A percentile compares a stretch with the other conserved stretches of the same genome.
phyloP scores from a whole-genome alignment of 2,888 invertebrate species.

The Drosophila seclusa region DNA sequence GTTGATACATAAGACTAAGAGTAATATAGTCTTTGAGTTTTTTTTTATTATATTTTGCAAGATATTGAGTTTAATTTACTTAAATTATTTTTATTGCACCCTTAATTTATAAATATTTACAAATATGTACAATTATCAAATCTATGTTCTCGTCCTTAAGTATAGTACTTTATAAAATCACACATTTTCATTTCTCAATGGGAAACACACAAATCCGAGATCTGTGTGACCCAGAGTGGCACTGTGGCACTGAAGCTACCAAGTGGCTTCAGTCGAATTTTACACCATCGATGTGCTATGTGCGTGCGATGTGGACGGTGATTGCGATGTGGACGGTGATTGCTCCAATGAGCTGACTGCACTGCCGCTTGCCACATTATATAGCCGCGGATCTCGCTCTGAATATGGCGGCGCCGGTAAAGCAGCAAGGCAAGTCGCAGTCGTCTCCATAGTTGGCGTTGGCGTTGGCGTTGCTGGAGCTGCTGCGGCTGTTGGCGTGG shows the following conservation, averaged over 20 bases:
- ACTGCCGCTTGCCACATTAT: background rate
- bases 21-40: background rate
- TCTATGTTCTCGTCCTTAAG: slow-evolving; percentile 55
- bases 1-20: background rate
- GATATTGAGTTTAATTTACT: slow-evolving; percentile 18
- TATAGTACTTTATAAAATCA: slow-evolving; percentile 66
- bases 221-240: slow-evolving; percentile 65
- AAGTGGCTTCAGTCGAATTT: slow-evolving; percentile 6
- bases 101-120: slow-evolving; percentile 61
- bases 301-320: slow-evolving; percentile 16
- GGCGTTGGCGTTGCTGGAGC: slow-evolving; percentile 25
- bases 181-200: slow-evolving; percentile 63
- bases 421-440: slow-evolving; percentile 62
- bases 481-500: slow-evolving; percentile 53
- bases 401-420: slow-evolving; percentile 73
- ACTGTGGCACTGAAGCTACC: slow-evolving; percentile 34
- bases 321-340: slow-evolving; percentile 71
- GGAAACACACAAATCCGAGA: slow-evolving; percentile 52
- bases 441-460: slow-evolving; percentile 29
- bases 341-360: slow-evolving; percentile 37
- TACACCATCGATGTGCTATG: slow-evolving; percentile 9
- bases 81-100: slow-evolving; percentile 53
- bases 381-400: slow-evolving; percentile 53
- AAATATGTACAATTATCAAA: slow-evolving; percentile 65
- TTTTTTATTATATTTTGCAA: background rate